Conservation (phyloP, 2,888 invertebrate species). For the Pediacus dermestoides region DNA sequence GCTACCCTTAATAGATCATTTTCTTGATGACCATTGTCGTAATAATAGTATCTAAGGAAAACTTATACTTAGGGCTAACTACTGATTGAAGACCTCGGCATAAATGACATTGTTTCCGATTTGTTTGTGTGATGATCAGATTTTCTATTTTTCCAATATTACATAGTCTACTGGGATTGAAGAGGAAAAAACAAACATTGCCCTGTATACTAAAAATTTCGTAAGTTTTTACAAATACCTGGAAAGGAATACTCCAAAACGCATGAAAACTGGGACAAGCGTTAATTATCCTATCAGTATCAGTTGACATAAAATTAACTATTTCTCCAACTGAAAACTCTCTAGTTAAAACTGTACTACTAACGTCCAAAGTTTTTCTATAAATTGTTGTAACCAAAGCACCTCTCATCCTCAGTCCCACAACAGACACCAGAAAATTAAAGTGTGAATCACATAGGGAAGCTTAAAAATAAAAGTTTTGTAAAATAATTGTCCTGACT, state of each 20-base stretch:
- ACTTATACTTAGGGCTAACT: no score
- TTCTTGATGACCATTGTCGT: no score
- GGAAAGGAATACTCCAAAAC: slow-evolving; percentile 94
- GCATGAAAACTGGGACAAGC: slow-evolving; percentile 95
- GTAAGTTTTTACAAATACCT: slow-evolving; percentile 63
- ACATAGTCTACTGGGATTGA: no score
- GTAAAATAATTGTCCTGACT: no score
- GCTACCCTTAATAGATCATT: no score
- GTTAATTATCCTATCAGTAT: slow-evolving; percentile 92
- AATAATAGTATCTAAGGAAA: no score
- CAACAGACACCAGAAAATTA: slow-evolving; percentile 78
- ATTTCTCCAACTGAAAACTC: slow-evolving; percentile 76
- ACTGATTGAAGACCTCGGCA: no score
- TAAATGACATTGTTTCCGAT: no score
- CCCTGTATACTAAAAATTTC: slow-evolving; percentile 6
- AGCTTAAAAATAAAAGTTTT: slow-evolving; percentile 51
- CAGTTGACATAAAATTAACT: slow-evolving; percentile 95
- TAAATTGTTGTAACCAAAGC: slow-evolving; percentile 82
- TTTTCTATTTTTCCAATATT: no score
- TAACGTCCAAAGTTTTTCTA: slow-evolving; percentile 60
- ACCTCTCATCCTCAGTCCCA: slow-evolving; percentile 83
- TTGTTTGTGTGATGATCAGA: no score
- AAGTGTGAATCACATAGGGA: slow-evolving; percentile 85
- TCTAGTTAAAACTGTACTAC: slow-evolving; percentile 42
- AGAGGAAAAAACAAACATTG: not conserved